phyloP scores from a whole-genome alignment of 1,140 invertebrate species.

The Vollenhovia emeryi region DNA sequence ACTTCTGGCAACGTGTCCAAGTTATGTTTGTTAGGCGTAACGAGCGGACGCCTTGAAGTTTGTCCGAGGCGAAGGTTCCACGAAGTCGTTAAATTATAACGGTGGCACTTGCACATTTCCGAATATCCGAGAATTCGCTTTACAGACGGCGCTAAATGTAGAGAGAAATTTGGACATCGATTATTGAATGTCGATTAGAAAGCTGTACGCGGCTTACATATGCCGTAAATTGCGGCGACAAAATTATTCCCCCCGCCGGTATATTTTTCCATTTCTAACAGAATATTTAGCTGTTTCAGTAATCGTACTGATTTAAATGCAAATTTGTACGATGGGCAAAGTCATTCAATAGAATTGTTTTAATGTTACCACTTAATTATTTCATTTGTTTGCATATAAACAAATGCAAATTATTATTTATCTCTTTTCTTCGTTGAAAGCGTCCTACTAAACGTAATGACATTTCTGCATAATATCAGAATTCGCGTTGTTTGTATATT shows the following conservation, averaged over 20 bases:
- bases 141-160: background rate
- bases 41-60: conserved; percentile 46
- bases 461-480: conserved; percentile 31
- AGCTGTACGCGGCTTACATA: background rate
- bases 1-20: conserved; percentile 25
- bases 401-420: background rate
- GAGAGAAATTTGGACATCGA: conserved; percentile 31
- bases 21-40: conserved; percentile 53
- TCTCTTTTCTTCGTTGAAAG: conserved; percentile 21
- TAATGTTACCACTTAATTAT: background rate
- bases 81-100: conserved; percentile 56
- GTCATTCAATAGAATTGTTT: background rate
- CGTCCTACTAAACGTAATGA: conserved; percentile 24
- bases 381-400: background rate
- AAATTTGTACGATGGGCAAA: background rate
- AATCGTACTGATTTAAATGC: background rate
- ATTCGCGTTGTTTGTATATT: conserved; percentile 11
- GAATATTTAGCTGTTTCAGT: background rate
- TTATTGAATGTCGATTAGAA: conserved; percentile 44
- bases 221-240: background rate
- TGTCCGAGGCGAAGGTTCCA: conserved; percentile 44
- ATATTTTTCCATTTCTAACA: background rate
- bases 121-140: conserved; percentile 40
- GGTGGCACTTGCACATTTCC: conserved; percentile 30
- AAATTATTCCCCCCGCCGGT: background rate